These are phyloP conservation scores for Myoxocephalus aenaeus DNA, from an alignment of 2,797 vertebrate genomes.

Conservation along the genomic window DNA sequence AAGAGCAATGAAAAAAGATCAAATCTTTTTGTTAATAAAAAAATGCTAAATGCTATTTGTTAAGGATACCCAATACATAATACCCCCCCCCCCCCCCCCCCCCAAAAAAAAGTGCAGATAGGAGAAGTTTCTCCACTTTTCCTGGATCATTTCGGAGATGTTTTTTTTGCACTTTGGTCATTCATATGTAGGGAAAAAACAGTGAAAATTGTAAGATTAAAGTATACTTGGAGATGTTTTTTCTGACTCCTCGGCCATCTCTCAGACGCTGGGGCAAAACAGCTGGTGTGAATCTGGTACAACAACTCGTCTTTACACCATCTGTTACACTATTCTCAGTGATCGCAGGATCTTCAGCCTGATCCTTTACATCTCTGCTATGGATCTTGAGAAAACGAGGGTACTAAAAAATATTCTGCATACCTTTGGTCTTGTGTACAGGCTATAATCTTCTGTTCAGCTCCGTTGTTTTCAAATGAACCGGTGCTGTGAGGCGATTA, in stretches of 20 bases:
- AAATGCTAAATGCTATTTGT: too few relatives aligned
- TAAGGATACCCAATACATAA: too few relatives aligned
- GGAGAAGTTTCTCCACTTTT: too few relatives aligned
- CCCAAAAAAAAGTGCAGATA: too few relatives aligned
- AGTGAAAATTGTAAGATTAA: background rate
- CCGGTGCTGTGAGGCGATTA: conserved; percentile 7
- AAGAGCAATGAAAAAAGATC: background rate
- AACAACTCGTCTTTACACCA: conserved; percentile 34
- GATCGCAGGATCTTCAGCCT: conserved; percentile 14
- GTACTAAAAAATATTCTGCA: conserved; percentile 12
- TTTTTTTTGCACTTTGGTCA: too few relatives aligned
- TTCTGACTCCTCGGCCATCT: background rate
- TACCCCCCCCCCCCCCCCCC: too few relatives aligned
- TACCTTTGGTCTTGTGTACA: conserved; percentile 12
- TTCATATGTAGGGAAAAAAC: too few relatives aligned
- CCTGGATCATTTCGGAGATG: too few relatives aligned
- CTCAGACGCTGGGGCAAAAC: conserved; percentile 33
- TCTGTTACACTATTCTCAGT: conserved; percentile 24
- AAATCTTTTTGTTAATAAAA: too few relatives aligned
- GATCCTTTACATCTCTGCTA: conserved; percentile 11
- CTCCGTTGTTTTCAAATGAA: conserved; percentile 36
- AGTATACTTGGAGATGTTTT: conserved; percentile 24
- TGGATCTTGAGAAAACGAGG: conserved; percentile 8
- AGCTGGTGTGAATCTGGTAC: conserved; percentile 28
- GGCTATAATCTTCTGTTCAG: conserved; percentile 33